Evolutionary conservation across 2,797 vertebrate genomes (phyloP).

Genomic region (Chrosomus eos): DNA sequence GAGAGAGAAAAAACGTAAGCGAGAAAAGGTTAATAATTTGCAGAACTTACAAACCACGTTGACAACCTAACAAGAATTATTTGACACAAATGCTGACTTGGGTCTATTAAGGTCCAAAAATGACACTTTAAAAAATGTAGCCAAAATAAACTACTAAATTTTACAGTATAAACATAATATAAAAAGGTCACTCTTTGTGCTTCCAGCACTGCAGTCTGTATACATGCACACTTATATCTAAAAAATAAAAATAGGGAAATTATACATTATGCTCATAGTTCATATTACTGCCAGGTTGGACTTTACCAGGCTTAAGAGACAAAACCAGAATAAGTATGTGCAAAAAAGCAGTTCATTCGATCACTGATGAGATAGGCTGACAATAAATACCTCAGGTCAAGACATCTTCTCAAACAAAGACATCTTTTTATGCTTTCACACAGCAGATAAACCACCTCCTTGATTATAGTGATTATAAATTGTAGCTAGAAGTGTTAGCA

Average conservation of each 20-base stretch:
- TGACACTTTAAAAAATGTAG: not conserved
- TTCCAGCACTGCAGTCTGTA: not conserved
- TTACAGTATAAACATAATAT: not conserved
- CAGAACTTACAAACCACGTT: slow-evolving; percentile 5
- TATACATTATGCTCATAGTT: not conserved
- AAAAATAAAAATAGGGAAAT: not conserved
- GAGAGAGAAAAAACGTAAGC: not conserved
- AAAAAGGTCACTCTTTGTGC: not conserved
- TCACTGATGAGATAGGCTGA: slow-evolving; percentile 36
- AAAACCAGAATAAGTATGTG: slow-evolving; percentile 44
- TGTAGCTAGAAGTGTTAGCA: slow-evolving; percentile 40
- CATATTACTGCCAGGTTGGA: not conserved
- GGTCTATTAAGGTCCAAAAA: not conserved
- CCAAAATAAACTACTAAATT: not conserved
- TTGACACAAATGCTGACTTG: not conserved
- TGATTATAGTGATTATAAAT: slow-evolving; percentile 41
- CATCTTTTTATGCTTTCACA: slow-evolving; percentile 38
- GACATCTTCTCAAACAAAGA: slow-evolving; percentile 43
- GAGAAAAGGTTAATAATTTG: not conserved
- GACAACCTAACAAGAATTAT: not conserved
- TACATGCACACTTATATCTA: not conserved
- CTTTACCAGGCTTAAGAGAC: not conserved
- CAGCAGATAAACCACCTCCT: slow-evolving; percentile 52
- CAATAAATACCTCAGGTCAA: slow-evolving; percentile 51
- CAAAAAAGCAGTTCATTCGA: slow-evolving; percentile 36